Base-by-base conservation (phyloP, 2,113 vertebrate species). In the Pardalotus punctatus region DNA sequence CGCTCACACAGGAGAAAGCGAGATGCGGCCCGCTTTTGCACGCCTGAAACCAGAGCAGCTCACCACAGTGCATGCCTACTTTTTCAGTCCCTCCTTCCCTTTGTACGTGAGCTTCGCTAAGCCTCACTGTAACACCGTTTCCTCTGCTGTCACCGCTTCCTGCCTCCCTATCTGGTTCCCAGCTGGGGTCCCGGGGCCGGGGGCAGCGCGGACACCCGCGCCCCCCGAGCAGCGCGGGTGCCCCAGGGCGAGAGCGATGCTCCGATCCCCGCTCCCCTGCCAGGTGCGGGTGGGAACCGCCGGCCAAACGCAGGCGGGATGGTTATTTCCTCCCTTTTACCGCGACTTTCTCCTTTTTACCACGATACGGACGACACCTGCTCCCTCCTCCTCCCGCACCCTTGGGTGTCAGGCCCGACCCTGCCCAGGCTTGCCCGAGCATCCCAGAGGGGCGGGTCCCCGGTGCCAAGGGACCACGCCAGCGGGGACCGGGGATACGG, bases 81-180 rank as follows among this genome's bases (percentile, higher is more conserved):
- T 57, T 45, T 40, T 35, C 91, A 43, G 90, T 57, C 82, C 81
- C 88, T 86, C 90, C 93, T 90, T 82, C 83, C 62, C 79, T 94
- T 92, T 81, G 70, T 92, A 88, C 60, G 45, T 28, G 95, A 81
- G 76, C 86, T 45, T 38, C 7, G 45, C n/a, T 45, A 13, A 88
- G 69, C 54, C 54, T 53, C 45, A 62, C 47, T 54, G 50, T 13
- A 9, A 62, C 54, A 77, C 36, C 62, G 35, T 40, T 90, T 89
- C 87, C 93, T 88, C 47, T 3, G 42, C 90, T 65, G 20, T 40
- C 93, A 54, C 36, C 42, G 73, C 29, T 87, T 90, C 91, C 91
- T 76, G 86, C 81, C 78, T 38, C 61, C 11, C 58, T 35, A 38
- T 3, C 72, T 4, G 45, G 17, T 18, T 38, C 12, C 50, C 60